Conservation (phyloP, 1,140 invertebrate genomes). For the Diorhabda carinulata region DNA sequence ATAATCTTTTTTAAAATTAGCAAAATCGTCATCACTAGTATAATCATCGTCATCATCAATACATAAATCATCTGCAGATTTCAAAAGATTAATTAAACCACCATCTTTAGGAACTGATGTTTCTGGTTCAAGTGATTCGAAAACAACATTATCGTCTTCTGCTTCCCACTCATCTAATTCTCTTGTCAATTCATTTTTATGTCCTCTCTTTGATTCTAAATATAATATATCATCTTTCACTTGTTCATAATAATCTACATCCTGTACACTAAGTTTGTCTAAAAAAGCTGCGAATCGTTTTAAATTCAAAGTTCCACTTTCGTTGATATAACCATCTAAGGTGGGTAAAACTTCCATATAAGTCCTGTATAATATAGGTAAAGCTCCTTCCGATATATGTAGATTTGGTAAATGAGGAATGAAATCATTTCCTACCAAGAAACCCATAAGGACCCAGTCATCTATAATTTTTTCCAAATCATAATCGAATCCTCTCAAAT, state of each 20-base stretch:
- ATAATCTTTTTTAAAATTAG: slow-evolving; percentile 83
- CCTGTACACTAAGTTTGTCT: slow-evolving; percentile 70
- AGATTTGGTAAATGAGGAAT: slow-evolving; percentile 91
- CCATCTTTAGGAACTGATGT: slow-evolving; percentile 27
- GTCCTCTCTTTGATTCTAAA: slow-evolving; percentile 71
- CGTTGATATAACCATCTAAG: slow-evolving; percentile 92
- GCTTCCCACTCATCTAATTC: slow-evolving; percentile 27
- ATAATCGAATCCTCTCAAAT: slow-evolving; percentile 62
- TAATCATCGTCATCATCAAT: slow-evolving; percentile 28
- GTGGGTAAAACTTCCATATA: slow-evolving; percentile 85
- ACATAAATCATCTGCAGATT: slow-evolving; percentile 50
- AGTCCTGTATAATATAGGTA: slow-evolving; percentile 80
- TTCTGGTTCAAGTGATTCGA: slow-evolving; percentile 32
- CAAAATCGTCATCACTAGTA: slow-evolving; percentile 63
- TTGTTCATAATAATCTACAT: slow-evolving; percentile 82
- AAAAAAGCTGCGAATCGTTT: slow-evolving; percentile 84
- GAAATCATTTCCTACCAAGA: slow-evolving; percentile 96
- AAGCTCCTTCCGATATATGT: slow-evolving; percentile 85
- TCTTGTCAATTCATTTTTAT: slow-evolving; percentile 35
- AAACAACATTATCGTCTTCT: slow-evolving; percentile 24
- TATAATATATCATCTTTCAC: slow-evolving; percentile 81
- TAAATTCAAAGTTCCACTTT: slow-evolving; percentile 80
- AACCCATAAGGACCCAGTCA: slow-evolving; percentile 87
- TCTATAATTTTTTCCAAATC: slow-evolving; percentile 78
- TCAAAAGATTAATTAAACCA: slow-evolving; percentile 59